A percentile compares a stretch with the other conserved stretches of the same genome.
These are phyloP conservation scores for Silvanus unidentatus DNA, from an alignment of 2,888 invertebrate species.

Conservation along the genomic window DNA sequence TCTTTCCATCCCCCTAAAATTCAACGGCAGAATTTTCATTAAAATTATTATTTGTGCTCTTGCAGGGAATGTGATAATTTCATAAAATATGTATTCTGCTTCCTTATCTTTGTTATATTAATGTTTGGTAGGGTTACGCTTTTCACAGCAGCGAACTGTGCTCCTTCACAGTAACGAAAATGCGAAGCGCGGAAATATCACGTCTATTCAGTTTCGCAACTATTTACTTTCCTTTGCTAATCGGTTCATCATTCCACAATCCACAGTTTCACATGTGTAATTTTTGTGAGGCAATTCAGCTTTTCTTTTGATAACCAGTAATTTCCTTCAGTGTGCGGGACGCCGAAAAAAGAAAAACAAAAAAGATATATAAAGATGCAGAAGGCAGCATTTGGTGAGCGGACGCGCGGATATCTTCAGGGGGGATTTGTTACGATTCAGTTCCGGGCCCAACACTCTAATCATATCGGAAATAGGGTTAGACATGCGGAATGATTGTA, in stretches of 20 bases:
- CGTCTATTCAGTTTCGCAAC: no score
- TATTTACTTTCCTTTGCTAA: no score
- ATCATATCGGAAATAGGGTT: slow-evolving; percentile 44
- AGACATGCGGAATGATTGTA: slow-evolving; percentile 46
- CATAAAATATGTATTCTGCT: slow-evolving; percentile 46
- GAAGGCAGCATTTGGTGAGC: no score
- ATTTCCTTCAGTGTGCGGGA: no score
- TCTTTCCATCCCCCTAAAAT: slow-evolving; percentile 31
- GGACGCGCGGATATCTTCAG: not conserved
- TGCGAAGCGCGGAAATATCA: no score
- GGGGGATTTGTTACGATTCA: slow-evolving; percentile 40
- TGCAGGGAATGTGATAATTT: slow-evolving; percentile 43
- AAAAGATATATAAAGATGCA: no score
- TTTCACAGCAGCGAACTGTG: not conserved
- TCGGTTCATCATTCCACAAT: no score
- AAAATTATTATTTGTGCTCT: slow-evolving; percentile 46
- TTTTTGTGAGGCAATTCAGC: no score
- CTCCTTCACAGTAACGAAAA: no score
- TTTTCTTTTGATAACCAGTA: no score
- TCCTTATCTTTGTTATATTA: slow-evolving; percentile 37
- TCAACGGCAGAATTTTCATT: slow-evolving; percentile 45
- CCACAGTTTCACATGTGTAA: no score
- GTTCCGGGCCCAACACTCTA: slow-evolving; percentile 32
- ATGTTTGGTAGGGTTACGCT: slow-evolving; percentile 27
- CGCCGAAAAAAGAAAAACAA: no score